These are phyloP conservation scores for Ophioninae sp. DNA, from an alignment of 2,888 invertebrate genomes.

Conservation along the genomic window DNA sequence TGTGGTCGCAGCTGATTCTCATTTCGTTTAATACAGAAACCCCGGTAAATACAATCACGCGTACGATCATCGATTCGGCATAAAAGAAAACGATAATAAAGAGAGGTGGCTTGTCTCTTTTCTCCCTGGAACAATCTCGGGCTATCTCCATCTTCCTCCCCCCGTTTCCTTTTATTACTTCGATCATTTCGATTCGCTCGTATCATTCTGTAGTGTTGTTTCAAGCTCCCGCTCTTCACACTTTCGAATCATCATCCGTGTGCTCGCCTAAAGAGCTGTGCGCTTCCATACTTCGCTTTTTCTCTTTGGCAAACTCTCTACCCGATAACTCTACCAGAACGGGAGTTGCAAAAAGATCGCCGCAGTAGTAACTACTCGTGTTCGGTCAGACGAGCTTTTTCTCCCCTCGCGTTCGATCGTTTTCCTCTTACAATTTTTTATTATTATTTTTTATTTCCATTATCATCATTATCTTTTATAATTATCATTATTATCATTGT, in stretches of 20 bases:
- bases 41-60: conserved; percentile 56
- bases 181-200: conserved; percentile 37
- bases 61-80: conserved; percentile 61
- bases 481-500: no score
- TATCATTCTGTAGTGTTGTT: conserved; percentile 38
- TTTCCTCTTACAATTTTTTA: neutral
- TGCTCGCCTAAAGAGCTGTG: neutral
- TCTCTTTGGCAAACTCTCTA: neutral
- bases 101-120: neutral
- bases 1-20: conserved; percentile 16
- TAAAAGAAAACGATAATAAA: conserved; percentile 49
- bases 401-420: neutral
- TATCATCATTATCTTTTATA: no score
- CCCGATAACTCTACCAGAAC: neutral
- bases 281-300: conserved; percentile 2
- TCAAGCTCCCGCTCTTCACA: conserved; percentile 5
- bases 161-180: conserved; percentile 52
- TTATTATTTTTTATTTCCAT: no score
- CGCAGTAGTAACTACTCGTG: conserved; percentile 26
- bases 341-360: neutral
- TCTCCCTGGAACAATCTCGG: neutral
- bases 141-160: conserved; percentile 5
- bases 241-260: conserved; percentile 22
- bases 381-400: conserved; percentile 21
- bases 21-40: conserved; percentile 15